These are phyloP conservation scores for Brachionus angularis DNA, from an alignment of 1,140 invertebrate species.

Conservation along the genomic window DNA sequence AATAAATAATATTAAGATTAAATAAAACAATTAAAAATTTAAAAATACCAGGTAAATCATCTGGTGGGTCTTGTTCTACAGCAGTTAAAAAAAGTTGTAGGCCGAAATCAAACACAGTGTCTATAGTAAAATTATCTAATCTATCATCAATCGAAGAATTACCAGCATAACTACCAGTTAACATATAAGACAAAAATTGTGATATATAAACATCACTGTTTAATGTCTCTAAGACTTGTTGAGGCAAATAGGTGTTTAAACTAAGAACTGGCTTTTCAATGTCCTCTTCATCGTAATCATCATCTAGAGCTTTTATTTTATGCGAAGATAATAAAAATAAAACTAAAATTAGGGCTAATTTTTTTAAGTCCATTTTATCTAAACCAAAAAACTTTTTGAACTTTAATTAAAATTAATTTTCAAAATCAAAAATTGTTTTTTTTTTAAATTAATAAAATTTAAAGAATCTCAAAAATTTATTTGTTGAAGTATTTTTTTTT, in stretches of 20 bases:
- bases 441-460: too few species aligned
- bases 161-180: slow-evolving; percentile 20
- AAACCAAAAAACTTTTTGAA: too few species aligned
- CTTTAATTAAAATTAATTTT: too few species aligned
- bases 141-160: not conserved
- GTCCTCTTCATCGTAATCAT: too few species aligned
- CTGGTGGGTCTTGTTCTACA: slow-evolving; percentile 25
- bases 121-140: not conserved
- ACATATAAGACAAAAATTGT: slow-evolving; percentile 8
- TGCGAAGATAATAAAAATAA: too few species aligned
- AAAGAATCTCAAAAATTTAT: too few species aligned
- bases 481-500: too few species aligned
- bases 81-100: not conserved
- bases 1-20: not conserved
- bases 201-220: slow-evolving; percentile 9
- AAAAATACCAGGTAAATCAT: not conserved
- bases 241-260: not conserved
- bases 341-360: too few species aligned
- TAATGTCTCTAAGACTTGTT: not conserved
- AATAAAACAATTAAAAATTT: not conserved
- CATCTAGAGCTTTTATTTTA: too few species aligned
- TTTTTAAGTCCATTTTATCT: too few species aligned
- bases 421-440: too few species aligned
- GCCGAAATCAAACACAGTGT: not conserved
- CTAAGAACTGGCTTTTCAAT: not conserved